A percentile compares a stretch with the other conserved stretches of the same genome.
These are phyloP conservation scores for Procambarus clarkii DNA, from an alignment of 1,140 invertebrate species.

Conservation along the genomic window DNA sequence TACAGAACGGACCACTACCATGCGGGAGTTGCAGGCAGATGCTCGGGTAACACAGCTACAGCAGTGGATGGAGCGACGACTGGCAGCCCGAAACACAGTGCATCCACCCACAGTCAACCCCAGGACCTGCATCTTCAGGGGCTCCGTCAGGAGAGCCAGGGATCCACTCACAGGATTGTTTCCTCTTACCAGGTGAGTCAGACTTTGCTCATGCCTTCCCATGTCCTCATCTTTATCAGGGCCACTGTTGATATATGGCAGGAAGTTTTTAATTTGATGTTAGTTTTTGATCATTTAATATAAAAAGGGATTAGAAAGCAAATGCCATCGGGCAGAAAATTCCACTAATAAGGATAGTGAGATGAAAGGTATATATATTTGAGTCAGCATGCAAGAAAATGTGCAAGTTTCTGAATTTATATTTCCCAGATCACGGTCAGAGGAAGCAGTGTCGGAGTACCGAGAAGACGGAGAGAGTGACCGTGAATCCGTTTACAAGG, in stretches of 20 bases:
- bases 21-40: constrained; percentile 81
- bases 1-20: constrained; percentile 78
- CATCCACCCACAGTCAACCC: constrained; percentile 24
- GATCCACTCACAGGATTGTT: constrained; percentile 59
- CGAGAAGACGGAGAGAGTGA: constrained; percentile 65
- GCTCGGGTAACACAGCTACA: constrained; percentile 82
- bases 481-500: constrained; percentile 63
- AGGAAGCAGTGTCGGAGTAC: constrained; percentile 70
- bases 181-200: constrained; percentile 59
- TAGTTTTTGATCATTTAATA: not conserved
- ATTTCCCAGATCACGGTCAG: constrained; percentile 66
- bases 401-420: not conserved
- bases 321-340: not conserved
- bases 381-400: not conserved
- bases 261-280: not conserved
- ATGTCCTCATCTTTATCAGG: not conserved
- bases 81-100: constrained; percentile 42
- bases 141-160: constrained; percentile 38
- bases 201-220: not conserved
- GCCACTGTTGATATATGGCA: not conserved
- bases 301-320: not conserved
- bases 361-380: no score
- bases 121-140: constrained; percentile 48
- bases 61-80: constrained; percentile 79
- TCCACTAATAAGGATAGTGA: no score